Base-by-base conservation (phyloP, 2,113 vertebrate genomes). In the Heliornis fulica region DNA sequence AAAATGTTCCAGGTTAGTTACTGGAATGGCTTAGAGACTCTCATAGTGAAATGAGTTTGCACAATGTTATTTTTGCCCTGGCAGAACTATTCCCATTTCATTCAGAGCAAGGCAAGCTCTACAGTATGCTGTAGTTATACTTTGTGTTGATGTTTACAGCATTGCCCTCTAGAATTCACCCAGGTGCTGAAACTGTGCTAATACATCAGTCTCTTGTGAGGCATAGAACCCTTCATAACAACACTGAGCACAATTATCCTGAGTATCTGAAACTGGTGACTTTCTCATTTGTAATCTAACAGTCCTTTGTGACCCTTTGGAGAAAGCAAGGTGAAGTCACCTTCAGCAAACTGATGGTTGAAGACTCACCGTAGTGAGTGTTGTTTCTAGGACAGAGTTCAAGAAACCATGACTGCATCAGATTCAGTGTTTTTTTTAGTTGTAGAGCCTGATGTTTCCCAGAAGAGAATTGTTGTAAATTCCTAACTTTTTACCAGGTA, bases 311-410 rank as follows among this genome's bases (percentile, higher is more conserved):
- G 65, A 95, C 43, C 51, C 36, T 66, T 89, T 60, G 43, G 51
- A 75, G 61, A 84, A 84, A 43, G 59, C 61, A 85, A 56, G 43
- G 38, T 78, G 51, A 79, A 82, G 61, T 93, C 56, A 89, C 28
- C 60, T 84, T 65, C 77, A 78, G 77, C 32, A 60, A 40, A 68
- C 4, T 29, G 36, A 13, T 76, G 29, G 74, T 66, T 81, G 17
- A 75, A 15, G 25, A 17, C 56, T 74, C 8, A 84, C 60, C 40
- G 23, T 84, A 61, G 21, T 48, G 66, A 77, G 34, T 14, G 34
- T 46, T 91, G 13, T 56, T 76, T 84, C 14, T 93, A 56, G 13
- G 19, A 32, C 20, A 45, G 45, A 83, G 60, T 32, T 50, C 28
- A 53, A 89, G 81, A 87, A 89, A 23, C 15, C 7, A 6, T 25